Conservation (phyloP, 2,113 vertebrate genomes). For the Lathamus discolor region DNA sequence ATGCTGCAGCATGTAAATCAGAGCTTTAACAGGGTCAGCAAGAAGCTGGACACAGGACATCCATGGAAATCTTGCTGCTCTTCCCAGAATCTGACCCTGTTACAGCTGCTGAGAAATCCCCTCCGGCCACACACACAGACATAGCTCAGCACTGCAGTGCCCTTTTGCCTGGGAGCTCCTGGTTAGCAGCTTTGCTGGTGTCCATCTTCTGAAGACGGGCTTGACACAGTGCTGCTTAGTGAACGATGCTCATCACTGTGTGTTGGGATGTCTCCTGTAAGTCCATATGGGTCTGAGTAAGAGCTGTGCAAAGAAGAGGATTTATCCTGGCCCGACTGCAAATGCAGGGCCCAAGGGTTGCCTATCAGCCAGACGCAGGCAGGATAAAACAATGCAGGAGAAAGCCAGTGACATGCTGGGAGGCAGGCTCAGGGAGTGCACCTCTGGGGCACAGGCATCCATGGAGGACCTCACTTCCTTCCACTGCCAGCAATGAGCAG, state of each 20-base stretch:
- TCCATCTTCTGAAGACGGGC: background rate
- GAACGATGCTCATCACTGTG: rapidly evolving
- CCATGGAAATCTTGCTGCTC: background rate
- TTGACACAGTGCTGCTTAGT: background rate
- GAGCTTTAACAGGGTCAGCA: background rate
- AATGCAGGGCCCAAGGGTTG: background rate
- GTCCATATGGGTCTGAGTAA: background rate
- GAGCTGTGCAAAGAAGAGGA: background rate
- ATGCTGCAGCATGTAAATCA: background rate
- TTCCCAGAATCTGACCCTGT: background rate
- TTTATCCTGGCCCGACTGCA: background rate
- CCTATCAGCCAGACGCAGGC: background rate
- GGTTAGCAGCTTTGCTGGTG: background rate
- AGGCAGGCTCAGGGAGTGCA: background rate
- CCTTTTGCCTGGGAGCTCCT: background rate
- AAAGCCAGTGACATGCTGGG: background rate
- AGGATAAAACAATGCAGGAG: background rate
- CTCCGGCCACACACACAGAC: background rate
- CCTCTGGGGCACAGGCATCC: background rate
- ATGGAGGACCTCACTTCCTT: background rate
- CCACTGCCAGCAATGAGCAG: background rate
- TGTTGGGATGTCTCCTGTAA: background rate
- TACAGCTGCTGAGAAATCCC: background rate
- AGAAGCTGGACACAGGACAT: background rate
- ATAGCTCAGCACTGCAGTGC: rapidly evolving